These are phyloP conservation scores for Murina feae DNA, from an alignment of 2,113 vertebrate genomes.

Conservation along the genomic window DNA sequence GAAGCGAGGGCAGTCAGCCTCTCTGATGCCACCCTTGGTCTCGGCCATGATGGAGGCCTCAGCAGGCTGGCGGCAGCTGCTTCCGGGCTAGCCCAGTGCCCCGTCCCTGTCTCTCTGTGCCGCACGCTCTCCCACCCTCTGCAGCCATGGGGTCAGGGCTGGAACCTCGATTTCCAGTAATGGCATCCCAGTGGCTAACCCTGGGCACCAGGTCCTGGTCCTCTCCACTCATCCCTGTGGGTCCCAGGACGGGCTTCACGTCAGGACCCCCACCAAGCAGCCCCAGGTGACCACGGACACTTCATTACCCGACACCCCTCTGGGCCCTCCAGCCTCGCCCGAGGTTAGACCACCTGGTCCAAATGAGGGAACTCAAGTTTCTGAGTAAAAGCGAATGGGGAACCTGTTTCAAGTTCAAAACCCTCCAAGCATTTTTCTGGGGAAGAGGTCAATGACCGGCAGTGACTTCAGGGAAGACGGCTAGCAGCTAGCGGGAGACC, in stretches of 20 bases:
- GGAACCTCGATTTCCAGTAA: background rate
- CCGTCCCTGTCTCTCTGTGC: accelerated
- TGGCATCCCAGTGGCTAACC: background rate
- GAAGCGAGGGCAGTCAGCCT: background rate
- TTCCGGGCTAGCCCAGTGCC: background rate
- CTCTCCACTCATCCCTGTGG: background rate
- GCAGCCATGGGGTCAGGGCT: background rate
- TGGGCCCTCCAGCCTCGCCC: accelerated
- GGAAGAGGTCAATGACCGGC: conserved; percentile 64
- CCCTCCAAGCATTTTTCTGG: background rate
- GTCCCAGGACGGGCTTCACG: background rate
- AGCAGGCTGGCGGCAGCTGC: background rate
- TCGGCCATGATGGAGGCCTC: background rate
- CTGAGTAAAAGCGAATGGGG: background rate
- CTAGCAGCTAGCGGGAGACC: conserved; percentile 52
- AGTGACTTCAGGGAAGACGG: conserved; percentile 48
- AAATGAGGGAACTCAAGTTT: background rate
- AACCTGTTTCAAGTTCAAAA: background rate
- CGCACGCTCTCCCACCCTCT: no score
- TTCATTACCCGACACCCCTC: accelerated
- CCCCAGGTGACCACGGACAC: background rate
- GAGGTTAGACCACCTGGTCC: background rate
- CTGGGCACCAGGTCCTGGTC: background rate
- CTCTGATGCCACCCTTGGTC: background rate
- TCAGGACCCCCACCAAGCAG: background rate